These are phyloP conservation scores for Pseudolaguvia tuberculata DNA, from an alignment of 2,113 vertebrate genomes.

Conservation along the genomic window DNA sequence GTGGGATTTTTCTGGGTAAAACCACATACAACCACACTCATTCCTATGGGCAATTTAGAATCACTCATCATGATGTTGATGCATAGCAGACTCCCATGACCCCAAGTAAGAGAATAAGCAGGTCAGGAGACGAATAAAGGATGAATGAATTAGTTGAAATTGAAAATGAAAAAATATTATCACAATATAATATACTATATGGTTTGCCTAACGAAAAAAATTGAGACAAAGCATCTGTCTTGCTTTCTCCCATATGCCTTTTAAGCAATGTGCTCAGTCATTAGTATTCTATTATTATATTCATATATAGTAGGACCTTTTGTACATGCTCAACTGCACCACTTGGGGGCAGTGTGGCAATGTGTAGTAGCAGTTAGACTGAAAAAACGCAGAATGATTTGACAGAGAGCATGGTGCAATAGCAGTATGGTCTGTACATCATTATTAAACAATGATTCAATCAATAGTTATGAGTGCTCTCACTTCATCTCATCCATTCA, in stretches of 20 bases:
- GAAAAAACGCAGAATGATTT: background rate
- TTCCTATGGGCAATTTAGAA: too few relatives aligned
- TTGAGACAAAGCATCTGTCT: background rate
- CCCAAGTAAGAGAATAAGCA: too few relatives aligned
- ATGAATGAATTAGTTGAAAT: too few relatives aligned
- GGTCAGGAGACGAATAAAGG: too few relatives aligned
- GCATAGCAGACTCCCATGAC: too few relatives aligned
- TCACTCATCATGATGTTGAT: too few relatives aligned
- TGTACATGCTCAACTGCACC: slow-evolving; percentile 41
- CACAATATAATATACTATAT: background rate
- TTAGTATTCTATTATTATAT: background rate
- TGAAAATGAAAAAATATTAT: background rate
- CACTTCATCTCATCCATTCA: slow-evolving; percentile 23
- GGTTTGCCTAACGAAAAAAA: background rate
- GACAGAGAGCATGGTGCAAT: background rate
- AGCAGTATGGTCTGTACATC: slow-evolving; percentile 16
- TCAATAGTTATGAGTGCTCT: slow-evolving; percentile 12
- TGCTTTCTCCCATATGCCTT: background rate
- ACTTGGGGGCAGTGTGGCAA: slow-evolving; percentile 67
- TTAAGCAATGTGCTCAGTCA: background rate
- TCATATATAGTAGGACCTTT: too few relatives aligned
- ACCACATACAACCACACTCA: too few relatives aligned
- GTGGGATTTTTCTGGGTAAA: too few relatives aligned
- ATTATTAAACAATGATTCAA: slow-evolving; percentile 19
- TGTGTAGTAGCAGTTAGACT: background rate